phyloP scores from a whole-genome alignment of 2,113 vertebrate genomes.

The Struthio camelus region DNA sequence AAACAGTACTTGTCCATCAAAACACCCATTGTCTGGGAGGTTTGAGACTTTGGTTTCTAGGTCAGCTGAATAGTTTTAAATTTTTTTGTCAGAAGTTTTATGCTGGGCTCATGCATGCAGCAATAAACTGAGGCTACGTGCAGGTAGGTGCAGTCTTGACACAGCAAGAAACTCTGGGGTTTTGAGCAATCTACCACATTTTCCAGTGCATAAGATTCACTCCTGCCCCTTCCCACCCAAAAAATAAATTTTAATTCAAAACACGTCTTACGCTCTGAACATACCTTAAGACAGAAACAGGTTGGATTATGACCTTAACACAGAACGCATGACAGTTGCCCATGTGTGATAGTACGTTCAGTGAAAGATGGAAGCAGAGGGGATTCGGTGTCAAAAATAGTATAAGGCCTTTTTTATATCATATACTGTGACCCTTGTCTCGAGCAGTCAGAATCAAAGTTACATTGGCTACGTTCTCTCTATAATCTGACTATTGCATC shows the following conservation, averaged over 20 bases:
- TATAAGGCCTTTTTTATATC: neutral
- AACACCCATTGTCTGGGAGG: neutral
- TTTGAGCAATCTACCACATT: neutral
- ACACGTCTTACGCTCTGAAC: neutral
- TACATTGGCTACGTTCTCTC: neutral
- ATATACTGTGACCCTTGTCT: neutral
- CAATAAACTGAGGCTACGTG: neutral
- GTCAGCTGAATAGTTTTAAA: neutral
- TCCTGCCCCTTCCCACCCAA: neutral
- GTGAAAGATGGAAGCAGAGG: neutral
- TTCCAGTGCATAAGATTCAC: neutral
- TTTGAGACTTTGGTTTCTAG: neutral
- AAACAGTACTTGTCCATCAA: neutral
- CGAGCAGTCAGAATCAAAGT: neutral
- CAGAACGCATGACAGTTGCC: neutral
- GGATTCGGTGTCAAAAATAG: neutral
- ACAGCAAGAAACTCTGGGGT: neutral
- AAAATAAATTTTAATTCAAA: neutral
- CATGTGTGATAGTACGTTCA: neutral
- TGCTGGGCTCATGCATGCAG: neutral
- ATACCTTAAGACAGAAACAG: neutral
- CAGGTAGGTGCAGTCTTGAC: neutral
- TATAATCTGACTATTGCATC: neutral
- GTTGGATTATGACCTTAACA: neutral
- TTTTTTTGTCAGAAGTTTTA: neutral